Base-by-base conservation (phyloP, 2,888 invertebrate species). In the Endomychus coccineus region DNA sequence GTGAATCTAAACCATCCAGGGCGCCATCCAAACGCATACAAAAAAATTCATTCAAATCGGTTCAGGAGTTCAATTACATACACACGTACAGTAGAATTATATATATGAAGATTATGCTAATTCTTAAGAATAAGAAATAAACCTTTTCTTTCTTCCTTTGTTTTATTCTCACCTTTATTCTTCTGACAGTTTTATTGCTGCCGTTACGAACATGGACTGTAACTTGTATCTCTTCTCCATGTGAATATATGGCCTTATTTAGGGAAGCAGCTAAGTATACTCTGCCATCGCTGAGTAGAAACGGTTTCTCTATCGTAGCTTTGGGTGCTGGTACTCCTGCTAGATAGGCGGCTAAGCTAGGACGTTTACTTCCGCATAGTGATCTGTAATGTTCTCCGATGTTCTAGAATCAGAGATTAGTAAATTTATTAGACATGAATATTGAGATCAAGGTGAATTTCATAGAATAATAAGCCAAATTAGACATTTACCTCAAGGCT, bases 111-210 rank as follows among this genome's bases (percentile, higher is more conserved):
- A n/a, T n/a, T n/a, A n/a, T n/a, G n/a, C n/a, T n/a, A n/a, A n/a
- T n/a, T n/a, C n/a, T n/a, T n/a, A n/a, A n/a, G n/a, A n/a, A n/a
- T n/a, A n/a, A n/a, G n/a, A n/a, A n/a, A n/a, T n/a, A n/a, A n/a
- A n/a, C n/a, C n/a, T n/a, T n/a, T n/a, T n/a, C n/a, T n/a, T n/a
- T n/a, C n/a, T n/a, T n/a, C n/a, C n/a, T n/a, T n/a, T n/a, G n/a
- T n/a, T n/a, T n/a, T n/a, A n/a, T n/a, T n/a, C 36, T 51, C 64
- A 89, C 89, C 80, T 88, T 81, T 55, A 90, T 79, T 57, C 85
- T 74, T 44, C 84, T 75, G 10, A 90, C 83, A 34, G 86, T 87
- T 64, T 86, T 88, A 58, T 80, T 82, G 52, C 87, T 88, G 56
- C 83, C 81, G 63, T 91, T 90, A 50, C 75, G 75, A 40, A 90